Evolutionary conservation across 2,113 vertebrate genomes (phyloP).

Genomic region (Panurus biarmicus): DNA sequence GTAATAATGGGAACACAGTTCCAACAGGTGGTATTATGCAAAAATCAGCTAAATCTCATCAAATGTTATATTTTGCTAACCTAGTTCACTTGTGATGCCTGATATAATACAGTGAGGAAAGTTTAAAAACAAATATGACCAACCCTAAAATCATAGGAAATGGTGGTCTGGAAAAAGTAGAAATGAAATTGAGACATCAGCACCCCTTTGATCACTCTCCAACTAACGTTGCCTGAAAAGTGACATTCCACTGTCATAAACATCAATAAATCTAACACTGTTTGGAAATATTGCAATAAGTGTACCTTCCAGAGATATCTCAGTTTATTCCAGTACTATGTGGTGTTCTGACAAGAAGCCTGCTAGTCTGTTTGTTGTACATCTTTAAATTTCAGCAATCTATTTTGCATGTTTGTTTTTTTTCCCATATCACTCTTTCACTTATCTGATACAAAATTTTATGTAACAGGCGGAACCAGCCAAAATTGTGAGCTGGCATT

Average conservation of each 20-base stretch:
- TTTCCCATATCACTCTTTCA: not conserved
- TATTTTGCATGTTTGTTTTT: not conserved
- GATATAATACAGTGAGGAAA: not conserved
- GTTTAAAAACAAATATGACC: not conserved
- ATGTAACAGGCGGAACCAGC: not conserved
- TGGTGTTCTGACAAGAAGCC: not conserved
- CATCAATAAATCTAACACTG: not conserved
- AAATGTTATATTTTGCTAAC: not conserved
- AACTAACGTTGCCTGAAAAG: not conserved
- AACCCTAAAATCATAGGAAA: not conserved
- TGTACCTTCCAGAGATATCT: not conserved
- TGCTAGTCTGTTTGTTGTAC: not conserved
- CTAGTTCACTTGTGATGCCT: not conserved
- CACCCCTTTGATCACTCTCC: not conserved
- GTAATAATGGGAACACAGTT: not conserved
- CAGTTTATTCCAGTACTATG: not conserved
- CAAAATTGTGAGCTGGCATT: not conserved
- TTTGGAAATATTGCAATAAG: not conserved
- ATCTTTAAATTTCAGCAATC: not conserved
- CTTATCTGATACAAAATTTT: not conserved
- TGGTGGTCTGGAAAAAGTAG: not conserved
- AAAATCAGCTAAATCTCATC: not conserved
- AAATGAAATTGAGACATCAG: not conserved
- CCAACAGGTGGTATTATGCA: not conserved
- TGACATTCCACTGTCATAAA: not conserved